A percentile compares a stretch with the other conserved stretches of the same genome.
Evolutionary conservation across 2,113 vertebrate genomes (phyloP).

Genomic region (Cygnus buccinator): DNA sequence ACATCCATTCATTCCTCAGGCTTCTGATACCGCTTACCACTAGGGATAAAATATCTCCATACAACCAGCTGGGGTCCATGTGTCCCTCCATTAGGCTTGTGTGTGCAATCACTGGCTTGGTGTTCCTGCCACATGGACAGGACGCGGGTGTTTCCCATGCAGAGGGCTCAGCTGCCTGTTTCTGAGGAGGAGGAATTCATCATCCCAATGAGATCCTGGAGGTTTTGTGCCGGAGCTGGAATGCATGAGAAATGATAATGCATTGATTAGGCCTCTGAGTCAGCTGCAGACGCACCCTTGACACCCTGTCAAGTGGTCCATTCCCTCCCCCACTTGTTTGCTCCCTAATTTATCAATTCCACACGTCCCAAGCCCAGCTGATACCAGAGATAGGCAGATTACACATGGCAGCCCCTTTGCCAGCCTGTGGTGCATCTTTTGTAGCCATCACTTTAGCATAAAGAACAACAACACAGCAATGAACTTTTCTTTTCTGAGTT

Average conservation of each 20-base stretch:
- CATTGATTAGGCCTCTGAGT: constrained; percentile 44
- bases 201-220: background rate
- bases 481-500: background rate
- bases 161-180: background rate
- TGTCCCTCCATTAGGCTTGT: background rate
- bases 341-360: background rate
- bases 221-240: constrained; percentile 6
- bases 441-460: background rate
- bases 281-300: background rate
- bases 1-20: background rate
- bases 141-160: background rate
- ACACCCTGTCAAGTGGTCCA: background rate
- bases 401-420: background rate
- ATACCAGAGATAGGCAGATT: background rate
- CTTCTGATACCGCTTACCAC: background rate
- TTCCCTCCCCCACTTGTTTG: constrained; percentile 3
- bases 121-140: background rate
- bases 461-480: background rate
- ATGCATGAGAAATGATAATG: background rate
- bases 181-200: background rate
- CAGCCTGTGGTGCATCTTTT: background rate
- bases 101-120: background rate
- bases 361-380: constrained; percentile 9
- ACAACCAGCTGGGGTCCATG: accelerated
- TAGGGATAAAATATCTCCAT: background rate